Conservation (phyloP, 2,113 vertebrate genomes). For the Pomatorhinus ruficollis region DNA sequence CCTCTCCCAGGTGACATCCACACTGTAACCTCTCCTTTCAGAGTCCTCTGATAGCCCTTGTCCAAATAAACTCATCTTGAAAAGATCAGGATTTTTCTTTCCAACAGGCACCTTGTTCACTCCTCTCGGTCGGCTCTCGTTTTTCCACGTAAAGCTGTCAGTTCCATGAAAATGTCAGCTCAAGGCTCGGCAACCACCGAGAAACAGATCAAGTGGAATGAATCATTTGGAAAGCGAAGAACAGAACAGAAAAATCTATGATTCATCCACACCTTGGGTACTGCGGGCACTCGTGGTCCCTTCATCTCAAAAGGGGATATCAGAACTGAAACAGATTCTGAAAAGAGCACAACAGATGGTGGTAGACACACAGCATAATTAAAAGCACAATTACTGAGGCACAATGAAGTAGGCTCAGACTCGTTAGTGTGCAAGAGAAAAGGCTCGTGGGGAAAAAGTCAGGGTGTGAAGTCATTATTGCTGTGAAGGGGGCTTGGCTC, state of each 20-base stretch:
- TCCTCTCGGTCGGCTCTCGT: not conserved
- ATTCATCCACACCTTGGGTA: constrained; percentile 59
- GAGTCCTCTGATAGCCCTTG: not conserved
- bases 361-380: constrained; percentile 47
- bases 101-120: not conserved
- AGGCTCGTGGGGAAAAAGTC: not conserved
- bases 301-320: constrained; percentile 54
- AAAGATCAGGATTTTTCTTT: not conserved
- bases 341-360: constrained; percentile 65
- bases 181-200: not conserved
- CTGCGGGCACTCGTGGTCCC: constrained; percentile 4
- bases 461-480: not conserved
- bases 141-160: constrained; percentile 26
- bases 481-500: not conserved
- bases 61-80: not conserved
- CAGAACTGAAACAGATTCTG: constrained; percentile 51
- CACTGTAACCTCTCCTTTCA: not conserved
- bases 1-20: not conserved
- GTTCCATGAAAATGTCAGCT: constrained; percentile 47
- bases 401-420: constrained; percentile 34
- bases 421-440: constrained; percentile 30
- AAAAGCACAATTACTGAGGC: constrained; percentile 42
- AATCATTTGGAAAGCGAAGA: constrained; percentile 41
- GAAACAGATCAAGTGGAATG: constrained; percentile 54
- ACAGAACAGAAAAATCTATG: constrained; percentile 48